phyloP scores from a whole-genome alignment of 2,797 vertebrate genomes.

The Dallia pectoralis region DNA sequence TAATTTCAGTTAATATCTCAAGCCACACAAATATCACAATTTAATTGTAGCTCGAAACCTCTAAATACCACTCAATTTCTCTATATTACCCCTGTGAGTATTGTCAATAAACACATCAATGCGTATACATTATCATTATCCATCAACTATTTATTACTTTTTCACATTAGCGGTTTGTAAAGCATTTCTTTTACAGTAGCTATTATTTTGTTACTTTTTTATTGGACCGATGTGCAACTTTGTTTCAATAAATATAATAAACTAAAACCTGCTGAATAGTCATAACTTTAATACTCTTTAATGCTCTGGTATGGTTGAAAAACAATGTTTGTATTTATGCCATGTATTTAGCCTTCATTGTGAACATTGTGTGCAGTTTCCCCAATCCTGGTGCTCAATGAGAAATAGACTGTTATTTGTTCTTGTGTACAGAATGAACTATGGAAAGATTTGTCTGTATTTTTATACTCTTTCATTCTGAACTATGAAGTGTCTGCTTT shows the following conservation, averaged over 20 bases:
- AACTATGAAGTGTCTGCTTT: slow-evolving; percentile 37
- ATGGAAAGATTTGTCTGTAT: slow-evolving; percentile 45
- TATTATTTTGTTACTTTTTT: slow-evolving; percentile 73
- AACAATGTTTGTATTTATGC: neutral
- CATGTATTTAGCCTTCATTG: slow-evolving; percentile 21
- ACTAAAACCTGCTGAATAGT: slow-evolving; percentile 34
- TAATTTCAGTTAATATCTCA: too few relatives aligned
- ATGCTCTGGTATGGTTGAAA: neutral
- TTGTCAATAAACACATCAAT: slow-evolving; percentile 45
- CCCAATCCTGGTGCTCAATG: slow-evolving; percentile 20
- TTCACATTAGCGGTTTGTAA: slow-evolving; percentile 71
- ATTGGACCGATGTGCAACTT: slow-evolving; percentile 74
- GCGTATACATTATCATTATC: slow-evolving; percentile 60
- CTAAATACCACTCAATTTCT: slow-evolving; percentile 61
- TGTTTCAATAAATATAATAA: slow-evolving; percentile 82
- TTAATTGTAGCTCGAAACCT: slow-evolving; percentile 36
- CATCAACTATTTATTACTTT: slow-evolving; percentile 79
- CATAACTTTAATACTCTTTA: neutral
- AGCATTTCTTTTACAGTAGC: slow-evolving; percentile 69
- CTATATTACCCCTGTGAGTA: slow-evolving; percentile 63
- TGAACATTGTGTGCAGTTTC: slow-evolving; percentile 31
- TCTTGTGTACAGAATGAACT: slow-evolving; percentile 44
- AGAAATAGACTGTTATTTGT: slow-evolving; percentile 30
- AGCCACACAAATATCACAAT: slow-evolving; percentile 16
- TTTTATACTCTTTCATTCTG: slow-evolving; percentile 37